Percentiles rank a stretch among this genome's conserved stretches.
phyloP scores from a whole-genome alignment of 37 sponge, comb jelly and placozoan genomes.

The Agelas oroides region DNA sequence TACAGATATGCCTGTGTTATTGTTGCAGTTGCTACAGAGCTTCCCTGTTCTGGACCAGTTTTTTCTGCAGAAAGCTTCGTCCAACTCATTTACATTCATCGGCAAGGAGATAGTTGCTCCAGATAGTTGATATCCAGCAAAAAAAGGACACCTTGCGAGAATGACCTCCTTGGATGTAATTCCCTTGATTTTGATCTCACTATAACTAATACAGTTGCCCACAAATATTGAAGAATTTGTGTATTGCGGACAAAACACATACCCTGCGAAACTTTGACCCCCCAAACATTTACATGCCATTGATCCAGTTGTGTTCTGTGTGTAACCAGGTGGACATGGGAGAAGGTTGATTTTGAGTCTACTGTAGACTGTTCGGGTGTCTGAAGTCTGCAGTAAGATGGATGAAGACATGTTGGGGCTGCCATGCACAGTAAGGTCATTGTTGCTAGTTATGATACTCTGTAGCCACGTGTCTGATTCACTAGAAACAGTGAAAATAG shows the following conservation, averaged over 20 bases:
- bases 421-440: background rate
- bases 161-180: background rate
- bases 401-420: background rate
- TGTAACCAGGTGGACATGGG: conserved; percentile 30
- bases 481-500: background rate
- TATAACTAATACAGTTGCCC: conserved; percentile 22
- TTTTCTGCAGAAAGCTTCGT: conserved; percentile 2
- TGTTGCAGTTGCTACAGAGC: conserved; percentile 12
- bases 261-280: background rate
- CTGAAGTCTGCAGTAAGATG: conserved; percentile 3
- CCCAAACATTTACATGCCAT: background rate
- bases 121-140: background rate
- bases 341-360: background rate
- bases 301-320: background rate
- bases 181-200: background rate
- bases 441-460: background rate
- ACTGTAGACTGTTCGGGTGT: background rate
- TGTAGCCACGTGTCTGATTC: background rate
- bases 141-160: background rate
- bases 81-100: background rate
- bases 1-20: background rate
- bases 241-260: background rate
- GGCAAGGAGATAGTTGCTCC: background rate
- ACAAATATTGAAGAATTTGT: background rate
- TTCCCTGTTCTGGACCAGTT: background rate